Base-by-base conservation (phyloP, 1,140 invertebrate species). In the Drosophila punjabiensis region DNA sequence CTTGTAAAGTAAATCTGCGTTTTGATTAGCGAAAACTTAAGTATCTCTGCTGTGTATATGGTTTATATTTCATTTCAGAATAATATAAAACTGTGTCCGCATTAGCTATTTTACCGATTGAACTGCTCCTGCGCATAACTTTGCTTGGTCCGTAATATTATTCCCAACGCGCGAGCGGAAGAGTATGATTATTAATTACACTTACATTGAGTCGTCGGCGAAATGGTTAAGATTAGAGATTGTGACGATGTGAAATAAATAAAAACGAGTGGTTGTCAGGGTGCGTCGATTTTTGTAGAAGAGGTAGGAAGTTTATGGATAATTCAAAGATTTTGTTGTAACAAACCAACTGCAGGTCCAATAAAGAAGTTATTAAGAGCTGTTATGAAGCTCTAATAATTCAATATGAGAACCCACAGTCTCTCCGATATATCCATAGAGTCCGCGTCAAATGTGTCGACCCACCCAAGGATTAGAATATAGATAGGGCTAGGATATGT, bases 161-260 rank as follows among this genome's bases (percentile, higher is more conserved):
- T 85, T 89, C 61, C 75, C 80, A 74, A 89, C 66, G 75, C 66
- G 85, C 81, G 67, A 81, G 69, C 84, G 70, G 80, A 88, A 85
- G 78, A 88, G 73, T 82, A 76, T 39, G 47, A 77, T 56, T 56
- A 68, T 74, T 58, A 64, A 70, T 74, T 77, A 53, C 47, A 76
- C 39, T 73, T 68, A 69, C 58, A 73, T 68, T 80, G 55, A 66
- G 41, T 53, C 33, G 60, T 53, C 20, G 28, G 64, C 48, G 65
- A 41, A 33, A n/a, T 63, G 61, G 16, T 32, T 48, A 52, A 58
- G 65, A 53, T 81, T 69, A 53, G 33, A 47, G 64, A 33, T 67
- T 35, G 62, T 67, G 64, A 69, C 50, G 20, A 56, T 53, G 76
- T 82, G 66, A 86, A 87, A 86, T 86, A 86, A 86, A 86, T 86